Percentiles rank a stretch among this genome's conserved stretches.
Conservation (phyloP, 2,797 vertebrate species). For the Chiloscyllium punctatum region DNA sequence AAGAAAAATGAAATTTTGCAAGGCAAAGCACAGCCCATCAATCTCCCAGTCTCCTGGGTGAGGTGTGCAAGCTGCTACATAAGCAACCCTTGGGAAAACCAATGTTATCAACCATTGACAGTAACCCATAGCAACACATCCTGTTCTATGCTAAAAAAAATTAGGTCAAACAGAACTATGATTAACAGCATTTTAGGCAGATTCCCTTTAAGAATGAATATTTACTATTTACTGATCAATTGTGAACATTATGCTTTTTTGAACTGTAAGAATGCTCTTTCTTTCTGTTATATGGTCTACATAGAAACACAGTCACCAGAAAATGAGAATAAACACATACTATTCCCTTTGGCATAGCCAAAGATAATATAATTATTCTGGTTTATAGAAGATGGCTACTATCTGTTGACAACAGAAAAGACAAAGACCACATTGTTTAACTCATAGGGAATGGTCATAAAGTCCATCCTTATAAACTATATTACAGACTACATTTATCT, state of each 20-base stretch:
- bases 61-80: conserved; percentile 39
- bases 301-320: background rate
- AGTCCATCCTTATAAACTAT: conserved; percentile 33
- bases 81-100: conserved; percentile 42
- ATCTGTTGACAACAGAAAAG: conserved; percentile 36
- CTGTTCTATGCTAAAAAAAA: conserved; percentile 45
- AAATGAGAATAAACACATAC: background rate
- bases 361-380: conserved; percentile 39
- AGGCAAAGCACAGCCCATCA: conserved; percentile 29
- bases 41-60: conserved; percentile 33
- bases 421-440: conserved; percentile 41
- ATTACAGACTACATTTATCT: conserved; percentile 39
- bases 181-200: background rate
- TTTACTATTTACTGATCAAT: background rate
- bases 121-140: conserved; percentile 48
- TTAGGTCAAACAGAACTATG: conserved; percentile 44
- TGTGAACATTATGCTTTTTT: background rate
- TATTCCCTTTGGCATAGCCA: conserved; percentile 26
- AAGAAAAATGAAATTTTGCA: conserved; percentile 34
- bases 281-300: background rate
- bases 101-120: conserved; percentile 40
- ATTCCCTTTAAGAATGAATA: conserved; percentile 1
- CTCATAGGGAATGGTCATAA: conserved; percentile 40
- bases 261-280: background rate
- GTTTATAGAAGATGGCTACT: conserved; percentile 39